phyloP scores from a whole-genome alignment of 2,797 vertebrate species.

The Aselliscus stoliczkanus region DNA sequence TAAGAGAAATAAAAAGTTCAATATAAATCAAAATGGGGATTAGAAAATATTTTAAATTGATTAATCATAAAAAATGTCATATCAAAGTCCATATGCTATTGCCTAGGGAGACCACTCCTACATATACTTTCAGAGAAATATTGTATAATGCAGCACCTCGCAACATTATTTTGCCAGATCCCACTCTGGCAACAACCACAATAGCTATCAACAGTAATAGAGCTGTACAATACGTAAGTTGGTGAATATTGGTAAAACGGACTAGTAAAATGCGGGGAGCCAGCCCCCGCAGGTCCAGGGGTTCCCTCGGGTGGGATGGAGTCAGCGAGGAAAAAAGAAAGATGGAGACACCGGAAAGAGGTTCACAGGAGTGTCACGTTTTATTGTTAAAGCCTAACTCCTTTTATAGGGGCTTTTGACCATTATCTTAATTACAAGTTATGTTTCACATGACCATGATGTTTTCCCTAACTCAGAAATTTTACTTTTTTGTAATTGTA shows the following conservation, averaged over 20 bases:
- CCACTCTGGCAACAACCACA: neutral
- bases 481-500: too few species aligned
- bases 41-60: neutral
- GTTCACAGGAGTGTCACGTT: too few species aligned
- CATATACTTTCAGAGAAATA: neutral
- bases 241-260: neutral
- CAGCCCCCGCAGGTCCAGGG: too few species aligned
- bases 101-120: neutral
- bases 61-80: neutral
- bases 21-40: neutral
- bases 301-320: too few species aligned
- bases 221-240: neutral
- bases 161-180: neutral
- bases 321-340: too few species aligned
- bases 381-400: too few species aligned
- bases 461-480: too few species aligned
- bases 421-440: too few species aligned
- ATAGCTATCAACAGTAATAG: neutral
- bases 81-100: neutral
- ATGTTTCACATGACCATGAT: too few species aligned
- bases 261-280: neutral
- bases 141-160: neutral
- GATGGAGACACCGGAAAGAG: too few species aligned
- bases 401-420: too few species aligned
- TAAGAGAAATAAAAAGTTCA: neutral